Conservation (phyloP, 1,140 invertebrate genomes). For the Meloidogyne exigua region DNA sequence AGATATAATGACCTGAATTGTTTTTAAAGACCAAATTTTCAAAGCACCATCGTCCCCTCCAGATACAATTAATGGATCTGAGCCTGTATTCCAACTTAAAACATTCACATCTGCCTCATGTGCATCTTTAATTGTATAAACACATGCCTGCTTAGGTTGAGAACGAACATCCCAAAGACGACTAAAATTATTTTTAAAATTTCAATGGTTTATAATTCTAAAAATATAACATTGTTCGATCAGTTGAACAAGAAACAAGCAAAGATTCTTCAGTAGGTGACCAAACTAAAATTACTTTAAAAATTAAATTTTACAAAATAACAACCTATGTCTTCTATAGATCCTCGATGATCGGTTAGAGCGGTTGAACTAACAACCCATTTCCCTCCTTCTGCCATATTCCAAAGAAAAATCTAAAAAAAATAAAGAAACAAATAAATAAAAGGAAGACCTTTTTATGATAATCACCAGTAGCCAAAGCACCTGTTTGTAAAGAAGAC, state of each 20-base stretch:
- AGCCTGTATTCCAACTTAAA: constrained; percentile 89
- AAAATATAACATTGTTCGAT: constrained; percentile 38
- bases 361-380: constrained; percentile 88
- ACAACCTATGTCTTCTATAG: constrained; percentile 85
- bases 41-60: constrained; percentile 92
- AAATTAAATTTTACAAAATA: neutral
- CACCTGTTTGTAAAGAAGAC: constrained; percentile 77
- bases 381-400: constrained; percentile 72
- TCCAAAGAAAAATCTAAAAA: constrained; percentile 86
- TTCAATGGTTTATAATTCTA: neutral
- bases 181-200: constrained; percentile 28
- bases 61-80: constrained; percentile 81
- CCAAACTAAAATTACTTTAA: constrained; percentile 74
- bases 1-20: constrained; percentile 71
- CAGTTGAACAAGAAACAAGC: constrained; percentile 56
- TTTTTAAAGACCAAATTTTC: constrained; percentile 90
- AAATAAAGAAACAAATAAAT: neutral
- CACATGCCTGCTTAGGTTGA: constrained; percentile 81
- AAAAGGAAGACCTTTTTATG: constrained; percentile 47
- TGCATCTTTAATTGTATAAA: constrained; percentile 81
- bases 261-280: constrained; percentile 89
- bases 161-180: constrained; percentile 69
- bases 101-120: constrained; percentile 94
- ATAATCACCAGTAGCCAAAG: constrained; percentile 54
- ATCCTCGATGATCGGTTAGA: constrained; percentile 80